Conservation (phyloP, 2,888 invertebrate species). For the Gandaritis pyraliata region DNA sequence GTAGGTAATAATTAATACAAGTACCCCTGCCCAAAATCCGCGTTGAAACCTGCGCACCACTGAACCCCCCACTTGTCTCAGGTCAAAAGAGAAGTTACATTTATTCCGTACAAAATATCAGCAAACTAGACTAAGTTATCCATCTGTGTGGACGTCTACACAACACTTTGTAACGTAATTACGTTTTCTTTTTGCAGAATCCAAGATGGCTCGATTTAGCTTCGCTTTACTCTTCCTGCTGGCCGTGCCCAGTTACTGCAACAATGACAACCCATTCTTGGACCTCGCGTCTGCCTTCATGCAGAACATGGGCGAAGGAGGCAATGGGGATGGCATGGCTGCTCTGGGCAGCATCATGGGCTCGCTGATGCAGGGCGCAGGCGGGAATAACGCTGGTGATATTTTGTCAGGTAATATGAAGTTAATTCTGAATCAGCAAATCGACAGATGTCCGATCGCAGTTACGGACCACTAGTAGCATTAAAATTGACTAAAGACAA, state of each 20-base stretch:
- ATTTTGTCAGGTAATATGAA: constrained; percentile 72
- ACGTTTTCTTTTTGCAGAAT: constrained; percentile 29
- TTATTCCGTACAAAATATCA: too few species aligned
- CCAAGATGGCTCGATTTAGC: constrained; percentile 59
- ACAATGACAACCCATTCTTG: constrained; percentile 85
- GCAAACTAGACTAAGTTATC: too few species aligned
- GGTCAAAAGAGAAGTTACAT: too few species aligned
- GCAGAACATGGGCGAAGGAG: constrained; percentile 83
- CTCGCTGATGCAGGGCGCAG: constrained; percentile 86
- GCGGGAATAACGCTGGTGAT: constrained; percentile 69
- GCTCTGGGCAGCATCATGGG: constrained; percentile 87
- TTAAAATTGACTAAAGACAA: too few species aligned
- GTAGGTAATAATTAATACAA: too few species aligned
- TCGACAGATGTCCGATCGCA: too few species aligned
- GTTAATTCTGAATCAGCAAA: too few species aligned
- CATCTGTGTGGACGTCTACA: too few species aligned
- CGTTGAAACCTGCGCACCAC: too few species aligned
- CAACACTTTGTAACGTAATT: neutral
- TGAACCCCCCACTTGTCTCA: too few species aligned
- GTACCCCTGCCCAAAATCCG: too few species aligned
- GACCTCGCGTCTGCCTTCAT: constrained; percentile 89
- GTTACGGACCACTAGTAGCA: too few species aligned
- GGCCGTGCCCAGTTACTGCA: constrained; percentile 55
- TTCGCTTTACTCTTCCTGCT: constrained; percentile 58
- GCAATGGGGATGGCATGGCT: constrained; percentile 73